phyloP scores from a whole-genome alignment of 2,113 vertebrate genomes.

The Electrona antarctica region DNA sequence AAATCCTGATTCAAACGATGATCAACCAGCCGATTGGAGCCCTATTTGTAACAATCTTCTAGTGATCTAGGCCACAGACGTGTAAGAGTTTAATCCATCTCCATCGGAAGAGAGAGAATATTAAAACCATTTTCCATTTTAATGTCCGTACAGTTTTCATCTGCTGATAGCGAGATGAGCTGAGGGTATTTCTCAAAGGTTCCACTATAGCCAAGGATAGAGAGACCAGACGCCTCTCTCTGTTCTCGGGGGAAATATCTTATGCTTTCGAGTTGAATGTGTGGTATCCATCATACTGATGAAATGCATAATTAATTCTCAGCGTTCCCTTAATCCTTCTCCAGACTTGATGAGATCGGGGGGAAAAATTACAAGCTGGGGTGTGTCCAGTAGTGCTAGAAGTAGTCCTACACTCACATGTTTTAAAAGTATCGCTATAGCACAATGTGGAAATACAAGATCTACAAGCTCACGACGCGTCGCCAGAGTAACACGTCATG shows the following conservation, averaged over 20 bases:
- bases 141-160: conserved; percentile 47
- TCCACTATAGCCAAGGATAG: conserved; percentile 22
- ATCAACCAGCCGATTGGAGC: too few relatives aligned
- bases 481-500: too few relatives aligned
- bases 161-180: conserved; percentile 46
- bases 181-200: conserved; percentile 59
- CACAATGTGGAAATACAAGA: too few relatives aligned
- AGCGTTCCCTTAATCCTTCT: conserved; percentile 64
- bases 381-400: neutral
- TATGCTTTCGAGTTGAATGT: conserved; percentile 57
- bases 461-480: too few relatives aligned
- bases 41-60: too few relatives aligned
- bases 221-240: conserved; percentile 8
- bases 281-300: conserved; percentile 68
- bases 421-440: too few relatives aligned
- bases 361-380: conserved; percentile 39
- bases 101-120: conserved; percentile 3
- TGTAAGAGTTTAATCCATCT: conserved; percentile 21
- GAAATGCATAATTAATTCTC: conserved; percentile 78
- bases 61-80: neutral
- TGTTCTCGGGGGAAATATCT: conserved; percentile 64
- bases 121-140: conserved; percentile 19
- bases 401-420: too few relatives aligned
- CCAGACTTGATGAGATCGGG: conserved; percentile 52
- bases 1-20: too few relatives aligned